Percentiles rank a stretch among this genome's conserved stretches.
Conservation (phyloP, 2,888 invertebrate genomes). For the Eristalinus aeneus region DNA sequence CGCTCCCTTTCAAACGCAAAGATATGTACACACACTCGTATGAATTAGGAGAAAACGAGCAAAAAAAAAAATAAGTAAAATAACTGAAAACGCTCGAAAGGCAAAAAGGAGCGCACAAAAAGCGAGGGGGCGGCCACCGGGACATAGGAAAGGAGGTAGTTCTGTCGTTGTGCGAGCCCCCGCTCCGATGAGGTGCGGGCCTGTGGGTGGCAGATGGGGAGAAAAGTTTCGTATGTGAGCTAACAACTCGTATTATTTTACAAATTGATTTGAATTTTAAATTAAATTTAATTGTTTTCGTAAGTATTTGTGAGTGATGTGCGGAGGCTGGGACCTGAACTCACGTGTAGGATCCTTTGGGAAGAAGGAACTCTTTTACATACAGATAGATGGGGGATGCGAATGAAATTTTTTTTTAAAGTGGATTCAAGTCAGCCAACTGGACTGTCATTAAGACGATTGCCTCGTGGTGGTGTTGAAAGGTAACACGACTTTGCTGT, state of each 20-base stretch:
- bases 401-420: neutral
- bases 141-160: constrained; percentile 51
- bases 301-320: neutral
- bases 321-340: neutral
- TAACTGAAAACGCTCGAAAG: constrained; percentile 6
- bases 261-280: constrained; percentile 71
- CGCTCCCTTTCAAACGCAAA: constrained; percentile 15
- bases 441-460: neutral
- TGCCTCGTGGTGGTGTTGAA: neutral
- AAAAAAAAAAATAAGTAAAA: constrained; percentile 39
- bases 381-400: neutral
- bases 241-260: constrained; percentile 69
- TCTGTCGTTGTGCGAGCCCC: constrained; percentile 29
- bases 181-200: neutral
- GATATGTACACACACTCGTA: constrained; percentile 55
- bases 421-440: neutral
- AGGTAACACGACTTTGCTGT: no score
- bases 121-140: neutral
- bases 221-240: constrained; percentile 59
- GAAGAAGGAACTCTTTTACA: neutral
- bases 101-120: neutral
- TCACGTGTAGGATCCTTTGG: neutral
- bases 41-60: constrained; percentile 69
- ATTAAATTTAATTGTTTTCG: constrained; percentile 68
- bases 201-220: constrained; percentile 25